These are phyloP conservation scores for Alexandromys fortis DNA, from an alignment of 2,113 vertebrate species.

Conservation along the genomic window DNA sequence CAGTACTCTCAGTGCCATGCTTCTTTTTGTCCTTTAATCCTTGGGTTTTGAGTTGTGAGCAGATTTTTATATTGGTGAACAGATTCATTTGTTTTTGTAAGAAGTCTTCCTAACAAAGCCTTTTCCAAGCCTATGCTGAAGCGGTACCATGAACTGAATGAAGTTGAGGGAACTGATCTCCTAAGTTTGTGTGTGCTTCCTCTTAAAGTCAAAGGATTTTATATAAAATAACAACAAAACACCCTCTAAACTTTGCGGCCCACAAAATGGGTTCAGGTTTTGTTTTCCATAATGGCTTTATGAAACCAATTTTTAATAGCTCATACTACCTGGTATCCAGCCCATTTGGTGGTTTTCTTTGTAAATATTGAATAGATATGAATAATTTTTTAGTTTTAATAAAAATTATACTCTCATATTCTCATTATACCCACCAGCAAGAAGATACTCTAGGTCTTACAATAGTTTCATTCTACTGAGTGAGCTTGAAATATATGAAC, in stretches of 20 bases:
- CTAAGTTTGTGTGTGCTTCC: not conserved
- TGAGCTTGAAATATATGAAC: slow-evolving; percentile 54
- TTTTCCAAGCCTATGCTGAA: slow-evolving; percentile 12
- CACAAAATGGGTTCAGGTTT: slow-evolving; percentile 48
- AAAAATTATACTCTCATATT: slow-evolving; percentile 12
- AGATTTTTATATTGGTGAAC: slow-evolving; percentile 27
- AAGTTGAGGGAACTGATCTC: slow-evolving; percentile 2
- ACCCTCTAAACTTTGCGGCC: slow-evolving; percentile 26
- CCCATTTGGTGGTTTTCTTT: slow-evolving; percentile 46
- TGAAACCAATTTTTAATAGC: slow-evolving; percentile 53
- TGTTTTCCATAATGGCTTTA: slow-evolving; percentile 44
- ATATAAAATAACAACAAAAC: slow-evolving; percentile 43
- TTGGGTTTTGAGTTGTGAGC: slow-evolving; percentile 48
- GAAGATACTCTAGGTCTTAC: slow-evolving; percentile 12
- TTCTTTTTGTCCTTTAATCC: slow-evolving; percentile 43
- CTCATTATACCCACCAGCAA: slow-evolving; percentile 2
- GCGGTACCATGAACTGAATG: slow-evolving; percentile 39
- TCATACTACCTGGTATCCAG: not conserved
- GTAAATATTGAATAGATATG: slow-evolving; percentile 51
- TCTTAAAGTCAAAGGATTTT: slow-evolving; percentile 43
- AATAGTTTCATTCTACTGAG: slow-evolving; percentile 38
- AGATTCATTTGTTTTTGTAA: slow-evolving; percentile 53
- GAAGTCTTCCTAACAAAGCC: slow-evolving; percentile 49
- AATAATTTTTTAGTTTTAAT: slow-evolving; percentile 38
- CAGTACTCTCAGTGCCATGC: not conserved